These are phyloP conservation scores for Sinopyrophorus schimmeli DNA, from an alignment of 2,888 invertebrate genomes.

Conservation along the genomic window DNA sequence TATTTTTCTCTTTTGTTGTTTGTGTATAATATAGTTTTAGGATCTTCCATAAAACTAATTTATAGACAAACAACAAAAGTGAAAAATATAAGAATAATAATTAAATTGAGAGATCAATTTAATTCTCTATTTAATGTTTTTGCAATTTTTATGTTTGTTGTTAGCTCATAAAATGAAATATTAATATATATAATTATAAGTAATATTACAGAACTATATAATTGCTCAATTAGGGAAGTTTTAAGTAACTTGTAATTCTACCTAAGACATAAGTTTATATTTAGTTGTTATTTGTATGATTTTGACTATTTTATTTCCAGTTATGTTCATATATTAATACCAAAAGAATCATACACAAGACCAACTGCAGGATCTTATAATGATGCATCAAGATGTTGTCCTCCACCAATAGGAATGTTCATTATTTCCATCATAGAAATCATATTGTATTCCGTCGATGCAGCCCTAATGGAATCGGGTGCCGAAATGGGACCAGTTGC, in stretches of 20 bases:
- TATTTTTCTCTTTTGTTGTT: too few species aligned
- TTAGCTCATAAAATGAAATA: background rate
- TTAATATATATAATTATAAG: background rate
- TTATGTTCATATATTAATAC: slow-evolving; percentile 36
- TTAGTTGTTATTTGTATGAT: background rate
- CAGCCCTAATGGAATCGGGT: slow-evolving; percentile 49
- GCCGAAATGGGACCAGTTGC: slow-evolving; percentile 70
- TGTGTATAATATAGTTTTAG: too few species aligned
- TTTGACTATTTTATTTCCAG: slow-evolving; percentile 29
- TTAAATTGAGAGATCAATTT: too few species aligned
- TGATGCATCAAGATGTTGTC: slow-evolving; percentile 87
- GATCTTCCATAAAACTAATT: too few species aligned
- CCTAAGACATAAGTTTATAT: background rate
- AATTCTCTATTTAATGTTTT: background rate
- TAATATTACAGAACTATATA: background rate
- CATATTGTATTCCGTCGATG: slow-evolving; percentile 62
- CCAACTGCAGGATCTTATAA: slow-evolving; percentile 78
- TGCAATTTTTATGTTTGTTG: background rate
- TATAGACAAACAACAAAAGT: too few species aligned
- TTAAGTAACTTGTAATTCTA: too few species aligned
- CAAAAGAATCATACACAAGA: slow-evolving; percentile 44
- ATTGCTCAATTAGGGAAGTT: too few species aligned
- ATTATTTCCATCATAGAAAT: slow-evolving; percentile 88
- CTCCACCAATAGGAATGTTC: slow-evolving; percentile 93
- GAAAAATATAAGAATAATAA: too few species aligned